phyloP scores from a whole-genome alignment of 2,888 invertebrate genomes.

The Empis livida region DNA sequence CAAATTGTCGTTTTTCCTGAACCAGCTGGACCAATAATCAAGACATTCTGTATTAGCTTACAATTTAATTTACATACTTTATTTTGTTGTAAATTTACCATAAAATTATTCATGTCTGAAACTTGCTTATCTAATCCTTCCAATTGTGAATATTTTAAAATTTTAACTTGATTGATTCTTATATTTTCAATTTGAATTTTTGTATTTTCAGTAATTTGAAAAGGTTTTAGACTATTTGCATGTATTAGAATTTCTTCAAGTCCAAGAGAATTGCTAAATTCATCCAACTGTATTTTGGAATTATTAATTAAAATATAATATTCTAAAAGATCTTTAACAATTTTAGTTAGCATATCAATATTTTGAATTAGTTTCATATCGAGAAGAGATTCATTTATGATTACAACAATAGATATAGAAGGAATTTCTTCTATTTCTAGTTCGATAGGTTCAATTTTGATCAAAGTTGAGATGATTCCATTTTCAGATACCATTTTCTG shows the following conservation, averaged over 20 bases:
- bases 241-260: constrained; percentile 1
- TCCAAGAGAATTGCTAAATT: background rate
- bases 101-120: constrained; percentile 19
- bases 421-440: too few relatives aligned
- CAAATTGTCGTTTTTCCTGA: constrained; percentile 45
- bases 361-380: too few relatives aligned
- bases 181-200: constrained; percentile 19
- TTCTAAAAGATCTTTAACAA: too few relatives aligned
- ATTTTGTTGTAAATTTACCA: constrained; percentile 26
- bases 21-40: constrained; percentile 40
- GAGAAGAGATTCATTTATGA: too few relatives aligned
- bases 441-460: too few relatives aligned
- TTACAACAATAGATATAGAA: too few relatives aligned
- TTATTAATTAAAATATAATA: too few relatives aligned
- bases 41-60: constrained; percentile 18
- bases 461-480: too few relatives aligned
- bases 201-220: constrained; percentile 13
- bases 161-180: constrained; percentile 6
- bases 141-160: constrained; percentile 4
- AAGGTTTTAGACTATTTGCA: background rate
- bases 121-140: constrained; percentile 21
- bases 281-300: background rate
- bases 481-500: too few relatives aligned
- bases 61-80: constrained; percentile 20
- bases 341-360: too few relatives aligned